Percentiles rank a stretch among this genome's conserved stretches.
Conservation (phyloP, 1,140 invertebrate species). For the Sweltsa coloradensis region DNA sequence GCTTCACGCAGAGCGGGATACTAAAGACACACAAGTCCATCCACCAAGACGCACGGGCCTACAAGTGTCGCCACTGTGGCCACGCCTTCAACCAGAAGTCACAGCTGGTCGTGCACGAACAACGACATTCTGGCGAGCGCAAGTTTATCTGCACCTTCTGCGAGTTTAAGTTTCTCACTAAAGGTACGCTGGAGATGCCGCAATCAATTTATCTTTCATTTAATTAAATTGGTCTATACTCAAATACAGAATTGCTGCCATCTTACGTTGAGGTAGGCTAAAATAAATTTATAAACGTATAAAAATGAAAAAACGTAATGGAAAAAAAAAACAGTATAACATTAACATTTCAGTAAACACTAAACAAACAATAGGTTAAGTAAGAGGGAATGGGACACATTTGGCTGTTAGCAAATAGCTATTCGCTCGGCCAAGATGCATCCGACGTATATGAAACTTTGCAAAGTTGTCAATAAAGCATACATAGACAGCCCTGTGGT, state of each 20-base stretch:
- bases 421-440: no score
- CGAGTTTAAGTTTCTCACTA: constrained; percentile 22
- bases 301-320: background rate
- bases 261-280: no score
- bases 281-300: background rate
- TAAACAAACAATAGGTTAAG: background rate
- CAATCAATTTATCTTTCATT: background rate
- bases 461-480: no score
- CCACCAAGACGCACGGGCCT: constrained; percentile 28
- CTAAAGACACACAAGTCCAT: constrained; percentile 31
- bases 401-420: no score
- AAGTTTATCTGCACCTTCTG: constrained; percentile 28
- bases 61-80: constrained; percentile 33
- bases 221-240: background rate
- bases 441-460: no score
- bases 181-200: constrained; percentile 3
- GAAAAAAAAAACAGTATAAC: background rate
- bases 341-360: background rate
- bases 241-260: no score
- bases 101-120: constrained; percentile 29
- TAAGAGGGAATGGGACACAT: no score
- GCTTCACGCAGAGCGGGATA: constrained; percentile 30
- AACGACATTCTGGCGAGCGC: constrained; percentile 27
- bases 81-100: constrained; percentile 33
- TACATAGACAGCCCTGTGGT: no score